Conservation (phyloP, 2,888 invertebrate genomes). For the Nymphalis c-album region DNA sequence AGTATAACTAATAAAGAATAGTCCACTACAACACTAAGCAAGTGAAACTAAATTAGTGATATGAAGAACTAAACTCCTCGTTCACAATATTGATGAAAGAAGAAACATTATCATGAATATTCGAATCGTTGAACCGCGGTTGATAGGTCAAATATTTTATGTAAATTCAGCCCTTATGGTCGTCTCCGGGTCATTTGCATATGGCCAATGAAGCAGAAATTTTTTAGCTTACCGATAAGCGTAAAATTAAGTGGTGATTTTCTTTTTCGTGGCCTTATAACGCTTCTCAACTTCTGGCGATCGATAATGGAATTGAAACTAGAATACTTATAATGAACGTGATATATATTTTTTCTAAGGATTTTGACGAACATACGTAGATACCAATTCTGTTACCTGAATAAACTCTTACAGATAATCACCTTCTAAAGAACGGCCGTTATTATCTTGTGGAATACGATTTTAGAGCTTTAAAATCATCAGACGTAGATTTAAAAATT, state of each 20-base stretch:
- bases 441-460: no score
- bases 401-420: no score
- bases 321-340: neutral
- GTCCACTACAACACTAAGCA: no score
- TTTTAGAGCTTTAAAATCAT: no score
- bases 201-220: slow-evolving; percentile 45
- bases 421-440: no score
- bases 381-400: no score
- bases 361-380: no score
- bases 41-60: neutral
- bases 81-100: slow-evolving; percentile 28
- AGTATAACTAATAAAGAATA: no score
- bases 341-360: no score
- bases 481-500: no score
- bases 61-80: slow-evolving; percentile 6
- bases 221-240: slow-evolving; percentile 46
- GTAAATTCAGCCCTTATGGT: slow-evolving; percentile 44
- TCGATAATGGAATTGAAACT: neutral
- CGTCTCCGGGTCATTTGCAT: slow-evolving; percentile 46
- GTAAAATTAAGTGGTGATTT: slow-evolving; percentile 43
- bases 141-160: slow-evolving; percentile 47
- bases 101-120: slow-evolving; percentile 40
- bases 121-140: slow-evolving; percentile 38
- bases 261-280: slow-evolving; percentile 16
- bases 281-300: neutral